phyloP scores from a whole-genome alignment of 2,888 invertebrate species.

The Phengaris arion region DNA sequence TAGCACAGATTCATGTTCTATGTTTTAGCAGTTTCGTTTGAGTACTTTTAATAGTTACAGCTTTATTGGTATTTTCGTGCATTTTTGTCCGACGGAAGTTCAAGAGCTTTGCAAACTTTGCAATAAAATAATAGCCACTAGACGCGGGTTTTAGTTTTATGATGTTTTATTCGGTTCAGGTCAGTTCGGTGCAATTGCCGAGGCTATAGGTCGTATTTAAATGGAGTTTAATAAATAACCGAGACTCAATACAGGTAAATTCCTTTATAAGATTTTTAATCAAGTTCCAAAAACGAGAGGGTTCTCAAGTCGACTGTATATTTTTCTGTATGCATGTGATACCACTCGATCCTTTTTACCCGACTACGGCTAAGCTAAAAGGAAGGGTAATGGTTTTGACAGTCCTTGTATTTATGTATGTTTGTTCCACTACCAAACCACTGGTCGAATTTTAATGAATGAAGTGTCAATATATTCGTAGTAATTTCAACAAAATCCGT shows the following conservation, averaged over 20 bases:
- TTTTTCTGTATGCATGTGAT: too few species aligned
- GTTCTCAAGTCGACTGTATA: too few species aligned
- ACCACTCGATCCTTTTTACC: too few species aligned
- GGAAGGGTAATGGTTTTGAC: too few species aligned
- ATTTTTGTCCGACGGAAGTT: background rate
- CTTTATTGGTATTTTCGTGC: background rate
- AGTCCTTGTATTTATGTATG: too few species aligned
- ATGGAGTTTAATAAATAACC: background rate
- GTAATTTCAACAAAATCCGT: too few species aligned
- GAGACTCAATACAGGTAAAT: background rate
- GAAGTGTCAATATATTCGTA: too few species aligned
- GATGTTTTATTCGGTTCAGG: background rate
- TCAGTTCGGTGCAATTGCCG: conserved; percentile 7
- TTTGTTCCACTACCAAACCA: too few species aligned
- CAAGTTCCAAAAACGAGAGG: too few species aligned
- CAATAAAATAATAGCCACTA: conserved; percentile 18
- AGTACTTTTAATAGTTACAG: background rate
- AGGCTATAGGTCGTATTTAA: background rate
- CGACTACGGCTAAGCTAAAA: too few species aligned
- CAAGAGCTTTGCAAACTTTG: conserved; percentile 8
- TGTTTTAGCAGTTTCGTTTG: background rate
- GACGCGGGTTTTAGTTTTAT: background rate
- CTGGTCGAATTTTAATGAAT: too few species aligned
- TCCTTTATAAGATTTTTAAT: background rate
- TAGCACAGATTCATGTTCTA: background rate